phyloP scores from a whole-genome alignment of 2,797 vertebrate genomes.

The Scleropages formosus region DNA sequence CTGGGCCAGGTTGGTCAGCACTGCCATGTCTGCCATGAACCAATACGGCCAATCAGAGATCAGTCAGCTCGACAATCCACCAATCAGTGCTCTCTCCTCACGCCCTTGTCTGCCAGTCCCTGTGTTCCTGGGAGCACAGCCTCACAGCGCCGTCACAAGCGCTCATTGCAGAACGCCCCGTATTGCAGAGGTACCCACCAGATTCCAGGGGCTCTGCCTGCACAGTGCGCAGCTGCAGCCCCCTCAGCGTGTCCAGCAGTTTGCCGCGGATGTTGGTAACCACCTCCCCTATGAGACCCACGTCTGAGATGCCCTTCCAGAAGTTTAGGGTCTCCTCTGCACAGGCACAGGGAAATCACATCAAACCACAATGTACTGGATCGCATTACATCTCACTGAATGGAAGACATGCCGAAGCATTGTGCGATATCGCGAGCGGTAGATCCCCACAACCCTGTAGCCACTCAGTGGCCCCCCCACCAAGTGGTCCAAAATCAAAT shows the following conservation, averaged over 20 bases:
- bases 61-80: background rate
- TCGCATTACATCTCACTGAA: background rate
- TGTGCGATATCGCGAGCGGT: too few species aligned
- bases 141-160: too few species aligned
- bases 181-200: slow-evolving; percentile 60
- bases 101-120: too few species aligned
- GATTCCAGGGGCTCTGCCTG: slow-evolving; percentile 77
- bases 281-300: slow-evolving; percentile 91
- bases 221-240: slow-evolving; percentile 82
- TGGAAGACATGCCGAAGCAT: too few species aligned
- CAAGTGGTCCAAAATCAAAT: too few species aligned
- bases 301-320: slow-evolving; percentile 95
- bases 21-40: slow-evolving; percentile 85
- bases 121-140: too few species aligned
- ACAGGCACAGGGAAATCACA: slow-evolving; percentile 24
- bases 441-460: too few species aligned
- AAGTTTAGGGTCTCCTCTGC: slow-evolving; percentile 92
- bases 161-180: background rate
- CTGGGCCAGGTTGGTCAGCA: slow-evolving; percentile 91
- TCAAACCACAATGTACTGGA: background rate
- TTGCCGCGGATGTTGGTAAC: slow-evolving; percentile 93
- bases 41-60: background rate
- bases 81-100: too few species aligned
- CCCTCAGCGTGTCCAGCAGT: slow-evolving; percentile 77
- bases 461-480: too few species aligned